A percentile compares a stretch with the other conserved stretches of the same genome.
Conservation (phyloP, 2,113 vertebrate genomes). For the Eurypyga helias region DNA sequence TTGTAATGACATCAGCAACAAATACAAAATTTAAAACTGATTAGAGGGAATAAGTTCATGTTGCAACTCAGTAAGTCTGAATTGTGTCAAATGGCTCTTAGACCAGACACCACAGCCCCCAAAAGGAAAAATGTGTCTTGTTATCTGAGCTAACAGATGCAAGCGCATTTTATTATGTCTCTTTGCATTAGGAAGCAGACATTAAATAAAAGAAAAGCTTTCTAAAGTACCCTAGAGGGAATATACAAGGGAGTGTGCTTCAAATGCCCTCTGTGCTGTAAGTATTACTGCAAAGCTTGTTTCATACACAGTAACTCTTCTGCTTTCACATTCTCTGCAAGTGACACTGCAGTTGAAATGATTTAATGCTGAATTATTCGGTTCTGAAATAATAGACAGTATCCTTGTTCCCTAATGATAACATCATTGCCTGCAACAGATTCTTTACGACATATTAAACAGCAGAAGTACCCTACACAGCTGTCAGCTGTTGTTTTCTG, state of each 20-base stretch:
- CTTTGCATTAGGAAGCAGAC: conserved; percentile 57
- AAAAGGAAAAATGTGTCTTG: neutral
- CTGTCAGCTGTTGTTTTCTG: conserved; percentile 46
- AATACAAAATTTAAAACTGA: neutral
- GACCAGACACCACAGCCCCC: neutral
- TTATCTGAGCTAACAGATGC: conserved; percentile 24
- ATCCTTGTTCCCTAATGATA: conserved; percentile 42
- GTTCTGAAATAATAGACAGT: conserved; percentile 27
- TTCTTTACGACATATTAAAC: conserved; percentile 48
- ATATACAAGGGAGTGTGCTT: neutral
- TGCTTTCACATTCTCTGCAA: neutral
- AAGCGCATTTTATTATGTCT: conserved; percentile 50
- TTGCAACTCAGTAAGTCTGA: neutral
- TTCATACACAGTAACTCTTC: neutral
- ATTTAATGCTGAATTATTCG: conserved; percentile 15
- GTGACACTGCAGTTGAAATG: conserved; percentile 9
- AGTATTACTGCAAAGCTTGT: neutral
- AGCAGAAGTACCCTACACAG: neutral
- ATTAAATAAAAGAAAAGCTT: conserved; percentile 58
- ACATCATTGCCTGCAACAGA: conserved; percentile 8
- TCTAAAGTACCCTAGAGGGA: conserved; percentile 40
- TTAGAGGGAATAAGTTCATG: neutral
- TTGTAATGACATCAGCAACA: neutral
- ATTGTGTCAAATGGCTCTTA: neutral
- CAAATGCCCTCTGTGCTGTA: neutral